A percentile compares a stretch with the other conserved stretches of the same genome.
Conservation (phyloP, 2,113 vertebrate genomes). For the Nannobrachium achirus region DNA sequence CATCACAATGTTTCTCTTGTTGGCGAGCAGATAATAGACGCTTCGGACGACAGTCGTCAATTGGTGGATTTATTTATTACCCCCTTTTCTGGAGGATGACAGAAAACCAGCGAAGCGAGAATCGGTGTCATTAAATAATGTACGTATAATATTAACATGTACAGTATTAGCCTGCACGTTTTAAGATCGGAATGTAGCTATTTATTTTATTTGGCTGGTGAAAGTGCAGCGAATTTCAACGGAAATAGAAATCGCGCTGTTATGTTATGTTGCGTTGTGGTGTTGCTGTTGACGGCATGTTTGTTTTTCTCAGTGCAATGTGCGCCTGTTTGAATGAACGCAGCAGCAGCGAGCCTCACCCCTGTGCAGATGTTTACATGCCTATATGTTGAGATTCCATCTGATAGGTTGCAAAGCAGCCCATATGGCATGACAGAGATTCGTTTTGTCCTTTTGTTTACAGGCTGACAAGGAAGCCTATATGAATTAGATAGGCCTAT, state of each 20-base stretch:
- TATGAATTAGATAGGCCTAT: no score
- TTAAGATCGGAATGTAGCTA: neutral
- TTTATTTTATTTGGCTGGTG: neutral
- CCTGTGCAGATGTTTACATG: slow-evolving; percentile 61
- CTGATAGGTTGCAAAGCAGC: no score
- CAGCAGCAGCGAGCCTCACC: slow-evolving; percentile 55
- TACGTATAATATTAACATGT: slow-evolving; percentile 42
- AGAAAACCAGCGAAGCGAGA: slow-evolving; percentile 27
- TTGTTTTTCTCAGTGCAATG: neutral
- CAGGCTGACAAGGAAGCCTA: no score
- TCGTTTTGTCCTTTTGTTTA: no score
- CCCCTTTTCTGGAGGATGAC: slow-evolving; percentile 16
- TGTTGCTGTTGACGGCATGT: neutral
- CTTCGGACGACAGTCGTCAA: slow-evolving; percentile 5
- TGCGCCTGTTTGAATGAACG: slow-evolving; percentile 21
- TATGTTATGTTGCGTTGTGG: no score
- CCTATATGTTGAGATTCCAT: no score
- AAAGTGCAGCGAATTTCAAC: neutral
- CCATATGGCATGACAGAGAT: no score
- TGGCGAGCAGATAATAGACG: neutral
- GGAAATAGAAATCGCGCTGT: no score
- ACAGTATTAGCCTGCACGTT: neutral
- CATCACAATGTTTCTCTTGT: slow-evolving; percentile 3
- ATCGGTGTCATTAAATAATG: slow-evolving; percentile 47
- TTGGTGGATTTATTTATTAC: neutral